Percentiles rank a stretch among this genome's conserved stretches.
Conservation (phyloP, 2,113 vertebrate genomes). For the Hoplias malabaricus region DNA sequence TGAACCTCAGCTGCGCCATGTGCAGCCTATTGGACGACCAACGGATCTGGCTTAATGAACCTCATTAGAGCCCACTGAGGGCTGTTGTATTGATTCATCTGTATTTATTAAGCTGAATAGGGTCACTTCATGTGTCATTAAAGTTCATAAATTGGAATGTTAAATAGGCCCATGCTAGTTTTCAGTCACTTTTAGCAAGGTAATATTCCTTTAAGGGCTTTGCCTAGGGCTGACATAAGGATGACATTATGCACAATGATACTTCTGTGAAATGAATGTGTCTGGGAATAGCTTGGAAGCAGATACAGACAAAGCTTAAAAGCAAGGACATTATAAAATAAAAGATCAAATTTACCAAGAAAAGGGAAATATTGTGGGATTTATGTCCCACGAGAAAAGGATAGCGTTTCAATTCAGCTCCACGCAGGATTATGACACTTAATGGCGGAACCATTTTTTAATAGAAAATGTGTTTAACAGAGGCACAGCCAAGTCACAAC, state of each 20-base stretch:
- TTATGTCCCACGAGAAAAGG: neutral
- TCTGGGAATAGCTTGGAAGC: neutral
- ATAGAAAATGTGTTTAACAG: neutral
- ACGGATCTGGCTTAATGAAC: neutral
- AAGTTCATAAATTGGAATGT: neutral
- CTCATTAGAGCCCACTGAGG: neutral
- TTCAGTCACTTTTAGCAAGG: slow-evolving; percentile 57
- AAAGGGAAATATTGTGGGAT: neutral
- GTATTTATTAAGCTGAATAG: neutral
- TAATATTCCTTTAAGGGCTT: neutral
- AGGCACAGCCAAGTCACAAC: neutral
- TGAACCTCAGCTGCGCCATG: neutral
- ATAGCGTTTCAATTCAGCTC: neutral
- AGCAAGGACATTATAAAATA: neutral
- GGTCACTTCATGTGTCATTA: neutral
- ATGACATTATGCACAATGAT: neutral
- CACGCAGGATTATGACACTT: neutral
- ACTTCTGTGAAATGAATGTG: neutral
- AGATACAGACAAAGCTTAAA: neutral
- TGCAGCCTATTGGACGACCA: neutral
- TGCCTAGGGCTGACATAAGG: neutral
- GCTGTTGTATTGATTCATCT: neutral
- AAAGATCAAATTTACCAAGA: neutral
- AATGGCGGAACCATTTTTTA: slow-evolving; percentile 5
- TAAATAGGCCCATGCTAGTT: slow-evolving; percentile 52